A percentile compares a stretch with the other conserved stretches of the same genome.
These are phyloP conservation scores for Candoia aspera DNA, from an alignment of 2,113 vertebrate species.

Conservation along the genomic window DNA sequence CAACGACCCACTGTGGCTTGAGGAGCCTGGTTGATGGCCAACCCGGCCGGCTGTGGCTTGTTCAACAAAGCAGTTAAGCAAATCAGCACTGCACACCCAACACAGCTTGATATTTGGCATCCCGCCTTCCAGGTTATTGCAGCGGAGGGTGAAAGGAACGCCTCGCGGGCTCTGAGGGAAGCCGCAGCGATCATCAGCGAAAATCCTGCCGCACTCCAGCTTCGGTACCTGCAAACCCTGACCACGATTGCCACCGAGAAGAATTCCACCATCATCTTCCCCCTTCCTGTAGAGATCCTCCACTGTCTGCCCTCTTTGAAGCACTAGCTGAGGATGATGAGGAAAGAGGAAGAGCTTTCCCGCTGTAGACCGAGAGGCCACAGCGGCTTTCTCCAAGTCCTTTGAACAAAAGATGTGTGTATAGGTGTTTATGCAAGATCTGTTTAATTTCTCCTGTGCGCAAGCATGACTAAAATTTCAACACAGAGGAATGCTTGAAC, in stretches of 20 bases:
- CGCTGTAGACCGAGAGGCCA: neutral
- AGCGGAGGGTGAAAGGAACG: neutral
- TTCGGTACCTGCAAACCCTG: neutral
- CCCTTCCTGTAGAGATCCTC: neutral
- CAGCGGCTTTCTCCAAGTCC: neutral
- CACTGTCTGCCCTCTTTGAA: accelerated
- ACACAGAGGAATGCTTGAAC: neutral
- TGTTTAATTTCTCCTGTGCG: neutral
- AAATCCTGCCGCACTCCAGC: neutral
- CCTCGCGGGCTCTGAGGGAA: neutral
- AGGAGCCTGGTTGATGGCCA: neutral
- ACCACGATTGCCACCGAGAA: neutral
- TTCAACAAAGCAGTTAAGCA: neutral
- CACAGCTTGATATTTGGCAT: neutral
- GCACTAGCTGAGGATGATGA: neutral
- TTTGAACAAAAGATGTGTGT: neutral
- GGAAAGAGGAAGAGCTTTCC: neutral
- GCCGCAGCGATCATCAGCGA: neutral
- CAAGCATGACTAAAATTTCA: neutral
- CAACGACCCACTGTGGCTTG: neutral
- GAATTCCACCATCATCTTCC: slow-evolving; percentile 10
- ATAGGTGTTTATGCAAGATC: neutral
- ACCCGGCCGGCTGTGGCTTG: neutral
- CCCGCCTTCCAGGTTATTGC: neutral
- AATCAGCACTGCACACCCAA: neutral